Evolutionary conservation across 2,113 vertebrate genomes (phyloP), one percentile per base, ranked within the genome.

Genomic region (Geococcyx californianus): DNA sequence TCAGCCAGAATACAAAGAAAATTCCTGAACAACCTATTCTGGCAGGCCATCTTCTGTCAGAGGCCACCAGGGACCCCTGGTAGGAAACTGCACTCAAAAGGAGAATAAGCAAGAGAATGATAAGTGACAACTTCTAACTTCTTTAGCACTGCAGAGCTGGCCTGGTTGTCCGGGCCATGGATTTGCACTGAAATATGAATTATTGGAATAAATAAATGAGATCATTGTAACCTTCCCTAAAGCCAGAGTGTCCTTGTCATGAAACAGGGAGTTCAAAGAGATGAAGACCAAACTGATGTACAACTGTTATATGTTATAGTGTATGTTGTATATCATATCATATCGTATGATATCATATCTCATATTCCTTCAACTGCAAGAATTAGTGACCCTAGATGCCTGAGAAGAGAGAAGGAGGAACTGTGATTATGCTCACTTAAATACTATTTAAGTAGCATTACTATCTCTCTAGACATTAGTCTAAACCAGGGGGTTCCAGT

Each of bases 1-100:
- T 98, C 80, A 97, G 69, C 88, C 94, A 23, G 81, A 93, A 58
- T 95, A 96, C 94, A 96, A 96, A 84, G 96, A 97, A 94, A 83
- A 77, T 72, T 76, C 85, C 88, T 31, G 80, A 96, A 60, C 78
- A 88, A 69, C 94, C 93, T 85, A 47, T 81, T 56, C 23, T 90
- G 56, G 38, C 82, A 63, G 82, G 59, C 59, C 31, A 29, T 54
- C 86, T 95, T 55, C 40, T 85, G 34, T 74, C 56, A 68, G 91
- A 91, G 68, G 94, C 97, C 63, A 66, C 80, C 54, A 56, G 36
- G 34, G 54, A 91, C 55, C 56, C 87, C 44, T 31, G 83, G 16
- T 59, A 95, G 64, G 79, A 94, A 60, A 52, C 81, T 13, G 64
- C 85, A 52, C 56, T 31, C 74, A 73, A 74, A 47, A 77, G 54